phyloP scores from a whole-genome alignment of 2,113 vertebrate genomes.

The Pseudonaja textilis region DNA sequence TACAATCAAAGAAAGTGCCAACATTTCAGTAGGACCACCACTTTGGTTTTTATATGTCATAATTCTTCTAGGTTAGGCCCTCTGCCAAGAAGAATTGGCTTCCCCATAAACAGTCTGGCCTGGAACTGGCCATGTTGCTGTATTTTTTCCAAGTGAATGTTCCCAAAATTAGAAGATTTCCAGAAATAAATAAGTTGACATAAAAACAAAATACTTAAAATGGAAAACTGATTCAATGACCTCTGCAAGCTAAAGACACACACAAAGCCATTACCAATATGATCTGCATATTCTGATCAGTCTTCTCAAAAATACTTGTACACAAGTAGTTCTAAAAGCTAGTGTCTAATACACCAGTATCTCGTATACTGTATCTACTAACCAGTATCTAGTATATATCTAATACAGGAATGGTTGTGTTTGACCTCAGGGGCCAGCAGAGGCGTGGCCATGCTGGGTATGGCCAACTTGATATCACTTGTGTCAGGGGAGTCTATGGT shows the following conservation, averaged over 20 bases:
- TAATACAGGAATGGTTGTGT: too few species aligned
- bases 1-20: background rate
- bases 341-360: too few species aligned
- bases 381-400: too few species aligned
- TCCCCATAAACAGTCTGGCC: background rate
- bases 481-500: too few species aligned
- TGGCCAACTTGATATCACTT: too few species aligned
- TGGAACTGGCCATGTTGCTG: background rate
- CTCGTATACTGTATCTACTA: too few species aligned
- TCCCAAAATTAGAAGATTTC: background rate
- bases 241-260: background rate
- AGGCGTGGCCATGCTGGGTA: too few species aligned
- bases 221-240: background rate
- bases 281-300: background rate
- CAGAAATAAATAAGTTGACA: background rate
- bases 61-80: background rate
- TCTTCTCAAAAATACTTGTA: background rate
- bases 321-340: background rate
- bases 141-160: background rate
- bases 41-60: background rate
- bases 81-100: background rate
- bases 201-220: background rate
- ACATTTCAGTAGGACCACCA: background rate
- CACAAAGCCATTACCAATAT: background rate
- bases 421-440: too few species aligned